Base-by-base conservation (phyloP, 1,140 invertebrate genomes). In the Helicorthomorpha holstii region DNA sequence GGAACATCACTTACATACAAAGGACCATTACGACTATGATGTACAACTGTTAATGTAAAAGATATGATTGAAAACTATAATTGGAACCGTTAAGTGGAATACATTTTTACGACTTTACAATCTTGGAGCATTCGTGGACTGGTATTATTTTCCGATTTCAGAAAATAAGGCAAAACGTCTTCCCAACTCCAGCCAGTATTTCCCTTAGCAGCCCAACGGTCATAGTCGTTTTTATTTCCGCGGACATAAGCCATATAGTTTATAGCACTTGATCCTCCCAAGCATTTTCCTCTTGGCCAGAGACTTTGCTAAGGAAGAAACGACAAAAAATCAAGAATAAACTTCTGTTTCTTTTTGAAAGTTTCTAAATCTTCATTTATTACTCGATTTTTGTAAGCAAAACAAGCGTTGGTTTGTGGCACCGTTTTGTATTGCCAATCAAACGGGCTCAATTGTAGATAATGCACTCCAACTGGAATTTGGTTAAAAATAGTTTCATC, bases 181-280 rank as follows among this genome's bases (percentile, higher is more conserved):
- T 83, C 73, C 65, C 89, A 96, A 1, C 81, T 81, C 93, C 93
- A 97, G 1, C 89, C 88, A 0, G 72, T 67, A 57, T 94, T 94
- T 0, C 92, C 93, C 45, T 84, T 66, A 3, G 68, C 67, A 16
- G 82, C 82, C 93, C 93, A 97, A 7, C 81, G 72, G 63, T 98
- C 88, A 68, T 91, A 98, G 63, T 98, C 93, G 43, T 75, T 79
- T 10, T 81, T 78, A 62, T 96, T 93, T 23, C 93, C 93, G 42
- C 93, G 76, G 0, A 94, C 82, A 67, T 96, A 96, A 7, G 94
- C 77, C 90, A 95, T 93, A 1, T 89, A 89, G 65, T 98, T 98
- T 1, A 97, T 73, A 0, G 92, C 88, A 45, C 86, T 91, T 26
- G 85, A 85, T 14, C 93, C 93, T 19, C 76, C 77, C 49, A 71